Evolutionary conservation across 37 sponge, comb jelly and placozoan species (phyloP), one percentile per base, ranked within the genome.

Genomic region (Aplysina aerophoba): DNA sequence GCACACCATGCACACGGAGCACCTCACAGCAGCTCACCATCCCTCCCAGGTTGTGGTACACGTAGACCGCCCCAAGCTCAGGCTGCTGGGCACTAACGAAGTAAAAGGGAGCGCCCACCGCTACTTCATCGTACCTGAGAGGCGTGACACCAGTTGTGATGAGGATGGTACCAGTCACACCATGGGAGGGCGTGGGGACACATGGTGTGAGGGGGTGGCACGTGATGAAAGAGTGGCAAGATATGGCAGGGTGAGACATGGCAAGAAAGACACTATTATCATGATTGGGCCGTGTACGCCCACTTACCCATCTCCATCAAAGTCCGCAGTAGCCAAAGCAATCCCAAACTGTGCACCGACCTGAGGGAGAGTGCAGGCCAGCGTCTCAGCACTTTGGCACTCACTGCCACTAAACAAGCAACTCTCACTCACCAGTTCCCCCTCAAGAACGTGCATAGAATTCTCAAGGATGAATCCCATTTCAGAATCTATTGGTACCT

Each of bases 291-390:
- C 28, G 5, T 13, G 21, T 33, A 4, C 31, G 3, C 3, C 31
- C 31, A 35, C 78, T 41, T 11, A 75, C 78, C 78, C 78, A 41
- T 75, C 78, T 6, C 78, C 78, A 36, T 36, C 41, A 24, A 75
- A 41, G 54, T 75, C 78, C 19, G 53, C 78, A 4, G 78, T 54
- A 53, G 78, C 78, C 1, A 75, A 25, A 24, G 38, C 6, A 1
- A 40, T 19, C 16, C 78, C 78, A 75, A 75, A 75, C n/a, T 75
- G 78, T 41, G 44, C 53, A 20, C 78, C 78, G n/a, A 75, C 78
- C 78, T 75, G 54, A 36, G 44, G 4, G 44, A 75, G 5, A 27
- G 4, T 15, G 11, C 4, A 62, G 50, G 8, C 3, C 50, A 44
- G 8, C 50, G 8, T 44, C 50, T 44, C 8, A 11, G 11, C 64